phyloP scores from a whole-genome alignment of 2,888 invertebrate genomes.

The Girardia tigrina region DNA sequence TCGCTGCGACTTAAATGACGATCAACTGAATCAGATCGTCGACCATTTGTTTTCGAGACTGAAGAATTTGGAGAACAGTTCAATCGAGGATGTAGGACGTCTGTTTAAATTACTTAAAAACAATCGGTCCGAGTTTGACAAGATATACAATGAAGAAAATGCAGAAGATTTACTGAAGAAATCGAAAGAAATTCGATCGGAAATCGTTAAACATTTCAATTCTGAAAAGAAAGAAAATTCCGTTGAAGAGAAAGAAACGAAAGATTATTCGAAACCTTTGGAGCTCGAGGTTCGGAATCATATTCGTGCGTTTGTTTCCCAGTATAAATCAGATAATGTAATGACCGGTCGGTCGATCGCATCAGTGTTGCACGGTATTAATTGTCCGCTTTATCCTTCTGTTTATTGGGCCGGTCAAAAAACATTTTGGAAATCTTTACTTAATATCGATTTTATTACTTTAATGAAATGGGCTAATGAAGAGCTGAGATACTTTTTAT shows the following conservation, averaged over 20 bases:
- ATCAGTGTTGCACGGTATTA: constrained; percentile 80
- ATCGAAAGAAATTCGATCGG: neutral
- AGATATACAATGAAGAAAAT: neutral
- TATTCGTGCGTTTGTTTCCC: constrained; percentile 60
- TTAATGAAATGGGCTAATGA: constrained; percentile 66
- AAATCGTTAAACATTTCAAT: constrained; percentile 10
- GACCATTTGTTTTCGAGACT: constrained; percentile 52
- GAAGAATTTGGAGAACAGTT: neutral
- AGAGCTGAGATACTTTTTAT: constrained; percentile 49
- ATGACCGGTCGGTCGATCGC: constrained; percentile 76
- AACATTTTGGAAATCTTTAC: constrained; percentile 69
- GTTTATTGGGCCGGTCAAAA: constrained; percentile 72
- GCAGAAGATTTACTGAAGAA: neutral
- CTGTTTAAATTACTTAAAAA: neutral
- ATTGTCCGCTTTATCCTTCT: constrained; percentile 78
- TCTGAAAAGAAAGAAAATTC: neutral
- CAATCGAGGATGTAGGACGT: neutral
- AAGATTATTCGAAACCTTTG: constrained; percentile 58
- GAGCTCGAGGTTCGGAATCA: constrained; percentile 56
- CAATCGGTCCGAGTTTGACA: neutral
- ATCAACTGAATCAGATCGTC: constrained; percentile 62
- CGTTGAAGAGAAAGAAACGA: constrained; percentile 41
- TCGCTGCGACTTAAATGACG: constrained; percentile 60
- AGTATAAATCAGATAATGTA: constrained; percentile 57
- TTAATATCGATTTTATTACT: constrained; percentile 67